Conservation (phyloP, 2,113 vertebrate species). For the Trogon surrucura region DNA sequence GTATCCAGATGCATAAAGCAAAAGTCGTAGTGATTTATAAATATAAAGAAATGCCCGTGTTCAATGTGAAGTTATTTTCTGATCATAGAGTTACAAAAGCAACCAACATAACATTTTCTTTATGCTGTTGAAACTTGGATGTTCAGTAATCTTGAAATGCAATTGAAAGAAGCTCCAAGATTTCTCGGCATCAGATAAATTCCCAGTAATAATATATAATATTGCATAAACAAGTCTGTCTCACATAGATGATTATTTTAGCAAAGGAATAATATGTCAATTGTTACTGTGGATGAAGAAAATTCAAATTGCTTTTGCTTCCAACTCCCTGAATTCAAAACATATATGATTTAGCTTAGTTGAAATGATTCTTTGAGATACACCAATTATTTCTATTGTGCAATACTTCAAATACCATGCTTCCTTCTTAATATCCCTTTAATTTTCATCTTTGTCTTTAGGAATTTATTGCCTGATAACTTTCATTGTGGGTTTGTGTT, state of each 20-base stretch:
- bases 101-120: neutral
- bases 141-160: neutral
- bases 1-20: neutral
- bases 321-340: neutral
- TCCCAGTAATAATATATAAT: neutral
- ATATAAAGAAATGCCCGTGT: neutral
- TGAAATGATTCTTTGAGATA: neutral
- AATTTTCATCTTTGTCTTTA: neutral
- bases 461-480: neutral
- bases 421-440: neutral
- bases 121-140: neutral
- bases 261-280: neutral
- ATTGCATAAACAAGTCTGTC: neutral
- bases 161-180: neutral
- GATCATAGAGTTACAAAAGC: neutral
- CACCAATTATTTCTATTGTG: neutral
- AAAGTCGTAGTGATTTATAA: neutral
- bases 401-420: neutral
- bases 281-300: conserved; percentile 14
- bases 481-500: neutral
- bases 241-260: neutral
- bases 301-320: neutral
- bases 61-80: neutral
- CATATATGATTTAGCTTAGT: neutral
- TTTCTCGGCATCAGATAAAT: neutral